Base-by-base conservation (phyloP, 2,113 vertebrate genomes). In the Cynoglossus semilaevis region DNA sequence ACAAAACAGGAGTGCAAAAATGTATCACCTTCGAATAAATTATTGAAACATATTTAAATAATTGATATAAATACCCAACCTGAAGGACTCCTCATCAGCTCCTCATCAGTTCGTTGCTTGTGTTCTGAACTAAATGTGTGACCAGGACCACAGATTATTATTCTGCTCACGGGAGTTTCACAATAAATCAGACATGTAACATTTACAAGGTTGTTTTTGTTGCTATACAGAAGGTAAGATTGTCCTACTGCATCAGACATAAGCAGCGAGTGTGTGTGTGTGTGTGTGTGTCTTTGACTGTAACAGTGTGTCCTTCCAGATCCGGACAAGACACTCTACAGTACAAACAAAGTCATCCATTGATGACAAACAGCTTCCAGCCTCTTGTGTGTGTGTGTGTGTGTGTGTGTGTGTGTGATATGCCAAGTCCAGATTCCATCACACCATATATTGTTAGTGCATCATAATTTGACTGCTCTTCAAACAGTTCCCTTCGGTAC, bases 291-390 rank as follows among this genome's bases (percentile, higher is more conserved):
- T 63, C 48, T 38, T 18, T 59, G 65, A n/a, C 15, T 43, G 3
- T 48, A 18, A 53, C 43, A 59, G 48, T 56, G 41, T 63, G 73
- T 77, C 73, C 73, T 79, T 72, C 59, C 42, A 82, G 59, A 65
- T 63, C 45, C 73, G 74, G 73, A 77, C 67, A 70, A 54, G 49
- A 61, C 58, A 63, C 41, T 55, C 45, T 60, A 61, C 8, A 38
- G n/a, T n/a, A n/a, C n/a, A n/a, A 58, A 48, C 58, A 50, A 79
- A 76, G 70, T 82, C 76, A 74, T 76, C 58, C 70, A 64, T 6
- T 63, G 29, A 2, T 66, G 50, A 67, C 54, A 64, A 75, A 60
- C 65, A 64, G 65, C 72, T 63, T 15, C 63, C 53, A 81, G 47
- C 40, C 15, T 1, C 22, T 7, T 49, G 51, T 56, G 45, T 63